A percentile compares a stretch with the other conserved stretches of the same genome.
Conservation (phyloP, 2,888 invertebrate genomes). For the Archips xylosteana region DNA sequence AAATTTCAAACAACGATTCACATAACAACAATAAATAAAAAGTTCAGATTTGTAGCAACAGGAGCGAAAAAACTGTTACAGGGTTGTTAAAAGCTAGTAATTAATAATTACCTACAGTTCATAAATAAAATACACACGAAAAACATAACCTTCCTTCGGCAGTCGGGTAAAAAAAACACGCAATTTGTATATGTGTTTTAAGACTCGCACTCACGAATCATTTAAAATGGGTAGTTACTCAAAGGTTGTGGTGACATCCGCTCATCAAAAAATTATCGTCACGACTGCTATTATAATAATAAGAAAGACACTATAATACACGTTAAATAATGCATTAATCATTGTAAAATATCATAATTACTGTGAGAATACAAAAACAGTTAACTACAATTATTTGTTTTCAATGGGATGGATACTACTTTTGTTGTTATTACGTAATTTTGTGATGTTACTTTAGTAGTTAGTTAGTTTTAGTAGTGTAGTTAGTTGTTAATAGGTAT, state of each 20-base stretch:
- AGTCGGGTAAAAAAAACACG: too few relatives aligned
- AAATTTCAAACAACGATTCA: too few relatives aligned
- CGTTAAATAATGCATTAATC: conserved; percentile 32
- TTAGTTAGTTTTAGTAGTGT: too few relatives aligned
- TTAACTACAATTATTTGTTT: conserved; percentile 23
- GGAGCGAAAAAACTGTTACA: too few relatives aligned
- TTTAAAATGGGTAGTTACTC: neutral
- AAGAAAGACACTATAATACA: conserved; percentile 28
- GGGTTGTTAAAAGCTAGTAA: too few relatives aligned
- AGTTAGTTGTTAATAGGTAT: too few relatives aligned
- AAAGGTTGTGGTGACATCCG: conserved; percentile 47
- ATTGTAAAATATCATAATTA: conserved; percentile 25
- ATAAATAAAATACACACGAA: too few relatives aligned
- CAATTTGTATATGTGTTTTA: neutral
- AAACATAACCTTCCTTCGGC: too few relatives aligned
- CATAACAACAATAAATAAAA: too few relatives aligned
- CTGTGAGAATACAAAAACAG: conserved; percentile 6
- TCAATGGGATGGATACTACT: conserved; percentile 11
- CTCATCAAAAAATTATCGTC: conserved; percentile 44
- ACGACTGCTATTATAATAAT: conserved; percentile 24
- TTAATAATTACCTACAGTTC: too few relatives aligned
- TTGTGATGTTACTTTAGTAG: neutral
- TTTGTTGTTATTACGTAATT: neutral
- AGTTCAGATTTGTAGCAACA: too few relatives aligned
- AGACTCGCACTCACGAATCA: neutral